These are phyloP conservation scores for Listronotus bonariensis DNA, from an alignment of 1,140 invertebrate species.

Conservation along the genomic window DNA sequence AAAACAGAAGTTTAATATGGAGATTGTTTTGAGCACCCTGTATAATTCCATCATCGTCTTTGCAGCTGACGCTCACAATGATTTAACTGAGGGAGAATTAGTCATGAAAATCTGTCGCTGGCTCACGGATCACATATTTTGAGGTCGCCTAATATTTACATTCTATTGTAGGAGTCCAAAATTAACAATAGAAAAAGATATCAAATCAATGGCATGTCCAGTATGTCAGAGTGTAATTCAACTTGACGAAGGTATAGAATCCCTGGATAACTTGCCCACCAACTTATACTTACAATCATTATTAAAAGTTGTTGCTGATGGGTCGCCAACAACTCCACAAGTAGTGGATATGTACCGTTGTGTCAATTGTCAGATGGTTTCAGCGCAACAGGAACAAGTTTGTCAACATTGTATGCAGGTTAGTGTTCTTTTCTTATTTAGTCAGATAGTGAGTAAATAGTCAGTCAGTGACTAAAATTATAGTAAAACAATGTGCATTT, in stretches of 20 bases:
- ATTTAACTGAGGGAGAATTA: no score
- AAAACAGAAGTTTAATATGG: no score
- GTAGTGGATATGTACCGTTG: constrained; percentile 44
- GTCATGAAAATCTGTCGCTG: no score
- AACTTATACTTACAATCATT: constrained; percentile 65
- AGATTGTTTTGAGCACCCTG: no score
- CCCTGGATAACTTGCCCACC: constrained; percentile 60
- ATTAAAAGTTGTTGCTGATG: constrained; percentile 56
- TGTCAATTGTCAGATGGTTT: constrained; percentile 58
- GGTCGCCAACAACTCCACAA: constrained; percentile 18
- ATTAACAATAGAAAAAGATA: constrained; percentile 15
- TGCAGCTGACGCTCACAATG: no score
- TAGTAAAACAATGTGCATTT: no score
- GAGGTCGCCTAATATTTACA: no score
- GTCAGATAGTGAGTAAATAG: no score
- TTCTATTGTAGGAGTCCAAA: constrained; percentile 3
- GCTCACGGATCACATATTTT: no score
- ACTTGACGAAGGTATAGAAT: constrained; percentile 51
- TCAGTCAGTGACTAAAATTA: no score
- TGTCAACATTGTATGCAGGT: constrained; percentile 65
- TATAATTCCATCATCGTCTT: no score
- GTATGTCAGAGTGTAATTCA: constrained; percentile 48
- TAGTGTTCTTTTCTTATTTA: no score
- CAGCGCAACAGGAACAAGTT: constrained; percentile 54
- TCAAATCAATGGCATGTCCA: constrained; percentile 43